Percentiles rank a stretch among this genome's conserved stretches.
phyloP scores from a whole-genome alignment of 2,888 invertebrate genomes.

The Archips crataeganus region DNA sequence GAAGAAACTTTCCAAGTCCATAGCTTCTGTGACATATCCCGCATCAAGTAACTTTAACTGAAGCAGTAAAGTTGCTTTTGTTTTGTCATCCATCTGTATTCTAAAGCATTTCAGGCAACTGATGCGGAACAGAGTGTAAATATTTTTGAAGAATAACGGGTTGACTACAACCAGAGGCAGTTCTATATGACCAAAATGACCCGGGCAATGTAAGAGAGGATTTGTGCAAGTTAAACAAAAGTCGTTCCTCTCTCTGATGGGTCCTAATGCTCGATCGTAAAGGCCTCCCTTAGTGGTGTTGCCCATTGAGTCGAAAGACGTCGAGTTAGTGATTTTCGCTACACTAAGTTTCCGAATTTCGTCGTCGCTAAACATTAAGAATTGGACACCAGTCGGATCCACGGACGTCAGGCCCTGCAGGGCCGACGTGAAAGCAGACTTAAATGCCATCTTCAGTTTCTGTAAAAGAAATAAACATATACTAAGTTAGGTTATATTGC shows the following conservation, averaged over 20 bases:
- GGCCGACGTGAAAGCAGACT: slow-evolving; percentile 61
- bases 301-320: slow-evolving; percentile 93
- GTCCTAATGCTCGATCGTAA: slow-evolving; percentile 94
- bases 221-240: slow-evolving; percentile 93
- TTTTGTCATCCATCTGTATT: slow-evolving; percentile 85
- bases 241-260: slow-evolving; percentile 87
- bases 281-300: slow-evolving; percentile 95
- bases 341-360: slow-evolving; percentile 93
- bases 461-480: slow-evolving; percentile 34
- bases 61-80: slow-evolving; percentile 87
- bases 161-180: slow-evolving; percentile 95
- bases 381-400: slow-evolving; percentile 82
- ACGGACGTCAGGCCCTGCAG: slow-evolving; percentile 66
- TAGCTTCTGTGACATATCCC: slow-evolving; percentile 90
- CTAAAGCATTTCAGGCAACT: slow-evolving; percentile 90
- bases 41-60: slow-evolving; percentile 90
- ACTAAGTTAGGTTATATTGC: background rate
- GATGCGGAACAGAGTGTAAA: slow-evolving; percentile 88
- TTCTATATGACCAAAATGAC: slow-evolving; percentile 98
- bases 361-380: slow-evolving; percentile 90
- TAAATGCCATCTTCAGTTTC: slow-evolving; percentile 63
- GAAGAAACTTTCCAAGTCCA: slow-evolving; percentile 86
- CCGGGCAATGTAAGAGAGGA: slow-evolving; percentile 90
- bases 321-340: slow-evolving; percentile 91
- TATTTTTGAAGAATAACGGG: slow-evolving; percentile 93